phyloP scores from a whole-genome alignment of 2,797 vertebrate species.

The Cyclura pinguis region DNA sequence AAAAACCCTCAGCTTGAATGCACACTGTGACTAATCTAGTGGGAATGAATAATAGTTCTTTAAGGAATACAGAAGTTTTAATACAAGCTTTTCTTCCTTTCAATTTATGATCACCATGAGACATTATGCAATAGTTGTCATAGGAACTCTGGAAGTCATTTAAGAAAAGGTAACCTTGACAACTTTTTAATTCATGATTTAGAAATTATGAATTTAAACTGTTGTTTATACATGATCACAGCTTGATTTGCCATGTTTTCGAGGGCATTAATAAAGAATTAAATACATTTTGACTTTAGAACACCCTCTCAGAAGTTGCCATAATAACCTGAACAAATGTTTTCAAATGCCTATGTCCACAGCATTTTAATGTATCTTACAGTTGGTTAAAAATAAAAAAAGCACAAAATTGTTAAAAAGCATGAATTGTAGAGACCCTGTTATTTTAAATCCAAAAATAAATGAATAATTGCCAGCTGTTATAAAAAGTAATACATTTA shows the following conservation, averaged over 20 bases:
- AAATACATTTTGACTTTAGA: constrained; percentile 34
- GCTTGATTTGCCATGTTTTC: constrained; percentile 66
- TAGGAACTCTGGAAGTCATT: constrained; percentile 63
- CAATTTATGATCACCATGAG: constrained; percentile 64
- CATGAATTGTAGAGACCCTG: background rate
- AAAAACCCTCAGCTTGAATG: constrained; percentile 42
- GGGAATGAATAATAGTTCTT: constrained; percentile 71
- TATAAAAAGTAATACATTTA: background rate
- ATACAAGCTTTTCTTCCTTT: constrained; percentile 58
- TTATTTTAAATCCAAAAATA: constrained; percentile 39
- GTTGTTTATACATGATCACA: constrained; percentile 61
- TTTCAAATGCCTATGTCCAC: constrained; percentile 30
- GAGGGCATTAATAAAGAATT: constrained; percentile 66
- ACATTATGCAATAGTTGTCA: constrained; percentile 72
- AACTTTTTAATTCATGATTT: constrained; percentile 74
- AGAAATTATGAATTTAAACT: constrained; percentile 70
- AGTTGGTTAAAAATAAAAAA: background rate
- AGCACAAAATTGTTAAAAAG: background rate
- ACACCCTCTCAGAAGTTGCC: constrained; percentile 28
- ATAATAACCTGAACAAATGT: constrained; percentile 28
- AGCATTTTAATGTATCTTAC: background rate
- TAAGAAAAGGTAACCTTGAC: constrained; percentile 60
- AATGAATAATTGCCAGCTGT: background rate
- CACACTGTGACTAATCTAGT: constrained; percentile 58
- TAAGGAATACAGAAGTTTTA: constrained; percentile 71